These are phyloP conservation scores for Diploptera punctata DNA, from an alignment of 2,888 invertebrate genomes.

Conservation along the genomic window DNA sequence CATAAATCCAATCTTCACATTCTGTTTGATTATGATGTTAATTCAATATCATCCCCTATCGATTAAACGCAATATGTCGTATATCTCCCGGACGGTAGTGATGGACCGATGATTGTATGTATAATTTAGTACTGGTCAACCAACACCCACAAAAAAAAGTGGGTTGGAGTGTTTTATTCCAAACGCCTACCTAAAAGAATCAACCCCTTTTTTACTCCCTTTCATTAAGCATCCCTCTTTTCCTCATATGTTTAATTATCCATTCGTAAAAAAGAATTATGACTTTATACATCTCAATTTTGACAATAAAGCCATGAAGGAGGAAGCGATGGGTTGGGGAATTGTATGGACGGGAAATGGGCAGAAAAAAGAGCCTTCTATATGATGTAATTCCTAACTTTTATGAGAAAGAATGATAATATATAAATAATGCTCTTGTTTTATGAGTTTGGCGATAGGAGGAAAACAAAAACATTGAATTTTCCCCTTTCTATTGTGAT, in stretches of 20 bases:
- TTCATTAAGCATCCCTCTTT: no score
- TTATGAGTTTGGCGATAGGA: background rate
- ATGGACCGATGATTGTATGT: no score
- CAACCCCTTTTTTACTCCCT: no score
- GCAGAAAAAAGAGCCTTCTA: background rate
- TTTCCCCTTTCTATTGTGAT: background rate
- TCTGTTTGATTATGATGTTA: no score
- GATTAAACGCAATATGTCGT: background rate
- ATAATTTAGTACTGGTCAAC: no score
- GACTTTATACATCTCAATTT: constrained; percentile 4
- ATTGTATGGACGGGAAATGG: background rate
- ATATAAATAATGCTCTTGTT: background rate
- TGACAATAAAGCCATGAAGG: background rate
- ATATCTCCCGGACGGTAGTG: no score
- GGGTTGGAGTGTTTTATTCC: background rate
- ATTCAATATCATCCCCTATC: no score
- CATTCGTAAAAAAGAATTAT: background rate
- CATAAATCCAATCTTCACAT: no score
- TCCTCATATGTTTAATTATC: background rate
- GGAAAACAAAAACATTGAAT: background rate
- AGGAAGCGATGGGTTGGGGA: background rate
- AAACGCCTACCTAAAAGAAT: background rate
- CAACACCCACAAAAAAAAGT: background rate
- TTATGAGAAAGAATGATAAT: background rate
- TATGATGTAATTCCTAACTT: background rate